Base-by-base conservation (phyloP, 1,140 invertebrate species). In the Propsilocerus akamusi region DNA sequence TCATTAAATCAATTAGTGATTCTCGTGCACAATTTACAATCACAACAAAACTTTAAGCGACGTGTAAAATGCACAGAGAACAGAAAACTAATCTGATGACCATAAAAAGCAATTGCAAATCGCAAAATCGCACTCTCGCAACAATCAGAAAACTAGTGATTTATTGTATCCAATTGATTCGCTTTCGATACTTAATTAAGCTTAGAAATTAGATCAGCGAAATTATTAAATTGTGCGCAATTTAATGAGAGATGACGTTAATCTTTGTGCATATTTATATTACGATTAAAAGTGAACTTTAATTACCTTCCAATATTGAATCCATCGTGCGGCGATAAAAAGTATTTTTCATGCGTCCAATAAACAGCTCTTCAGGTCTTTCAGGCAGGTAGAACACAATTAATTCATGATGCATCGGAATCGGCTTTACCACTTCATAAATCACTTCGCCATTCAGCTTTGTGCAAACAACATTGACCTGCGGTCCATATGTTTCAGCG, bases 381-480 rank as follows among this genome's bases (percentile, higher is more conserved):
- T 83, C 81, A 3, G 80, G 81, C 47, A 88, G 69, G 60, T 87
- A 90, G 67, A 83, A 90, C 5, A 87, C 89, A 4, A 92, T 74
- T 50, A 95, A 73, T 69, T 93, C 88, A 1, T 84, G 83, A 59
- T 92, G 83, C 1, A 83, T 78, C 37, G 81, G 75, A 50, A 94
- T 81, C 30, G 80, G 77, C 61, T 86, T 83, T 37, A 92, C 78
- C 10, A 83, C 81, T 67, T 93, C 86, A 60, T 88, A 94, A 12
- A 92, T 78, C 2, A 86, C 83, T 59, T 92, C 85, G 58, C 83
- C 84, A 64, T 86, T 82, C 23, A 87, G 77, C 68, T 84, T 88
- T n/a, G 84, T 83, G 53, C 86, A 86, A 25, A 94, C 78, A 52
- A 93, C 70, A 72, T 94, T 94, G 49, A 92, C 86, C 59, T 86